Conservation (phyloP, 1,140 invertebrate species). For the Rhyacophila brunnea region DNA sequence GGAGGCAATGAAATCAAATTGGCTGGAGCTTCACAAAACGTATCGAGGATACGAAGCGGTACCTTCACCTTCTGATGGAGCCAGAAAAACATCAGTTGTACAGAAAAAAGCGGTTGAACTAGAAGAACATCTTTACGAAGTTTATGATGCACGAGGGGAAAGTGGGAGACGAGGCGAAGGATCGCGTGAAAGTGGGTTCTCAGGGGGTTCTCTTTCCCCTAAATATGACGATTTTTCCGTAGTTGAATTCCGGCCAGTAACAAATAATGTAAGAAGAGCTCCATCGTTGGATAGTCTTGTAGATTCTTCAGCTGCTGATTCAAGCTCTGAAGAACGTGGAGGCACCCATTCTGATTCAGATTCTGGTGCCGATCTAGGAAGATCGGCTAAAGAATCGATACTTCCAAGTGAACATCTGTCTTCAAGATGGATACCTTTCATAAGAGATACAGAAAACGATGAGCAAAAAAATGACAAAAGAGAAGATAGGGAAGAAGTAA, state of each 20-base stretch:
- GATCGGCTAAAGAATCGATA: background rate
- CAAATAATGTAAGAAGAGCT: constrained; percentile 45
- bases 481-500: no score
- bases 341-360: constrained; percentile 54
- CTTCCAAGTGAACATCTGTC: constrained; percentile 6
- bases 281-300: constrained; percentile 65
- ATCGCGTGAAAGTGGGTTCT: constrained; percentile 23
- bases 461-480: background rate
- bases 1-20: constrained; percentile 32
- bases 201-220: constrained; percentile 21
- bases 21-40: constrained; percentile 33
- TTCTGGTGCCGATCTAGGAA: constrained; percentile 45
- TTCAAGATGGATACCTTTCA: no score
- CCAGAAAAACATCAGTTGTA: constrained; percentile 6
- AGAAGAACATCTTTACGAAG: constrained; percentile 33
- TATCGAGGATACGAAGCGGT: constrained; percentile 30
- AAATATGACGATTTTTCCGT: constrained; percentile 21
- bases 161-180: constrained; percentile 15
- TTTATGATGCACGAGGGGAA: constrained; percentile 24
- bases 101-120: constrained; percentile 21
- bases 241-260: constrained; percentile 12
- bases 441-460: background rate
- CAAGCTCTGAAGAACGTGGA: constrained; percentile 53
- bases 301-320: constrained; percentile 60
- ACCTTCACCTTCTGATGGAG: constrained; percentile 6